Percentiles rank a stretch among this genome's conserved stretches.
These are phyloP conservation scores for Acestrorhynchus altus DNA, from an alignment of 2,797 vertebrate species.

Conservation along the genomic window DNA sequence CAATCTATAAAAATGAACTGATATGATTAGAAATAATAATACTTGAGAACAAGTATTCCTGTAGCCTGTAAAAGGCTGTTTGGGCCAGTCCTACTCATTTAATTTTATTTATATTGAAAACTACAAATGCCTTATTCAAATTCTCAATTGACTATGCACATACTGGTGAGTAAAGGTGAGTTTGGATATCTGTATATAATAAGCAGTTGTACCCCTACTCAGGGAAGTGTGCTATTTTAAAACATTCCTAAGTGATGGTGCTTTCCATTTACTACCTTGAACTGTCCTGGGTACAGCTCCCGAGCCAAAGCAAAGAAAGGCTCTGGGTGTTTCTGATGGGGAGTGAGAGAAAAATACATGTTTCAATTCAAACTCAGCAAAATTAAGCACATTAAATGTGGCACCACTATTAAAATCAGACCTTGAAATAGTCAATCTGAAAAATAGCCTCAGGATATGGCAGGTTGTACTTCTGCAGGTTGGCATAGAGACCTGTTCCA, in stretches of 20 bases:
- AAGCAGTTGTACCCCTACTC: too few species aligned
- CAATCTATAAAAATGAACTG: too few species aligned
- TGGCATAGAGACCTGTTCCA: conserved; percentile 87
- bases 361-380: not conserved
- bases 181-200: not conserved
- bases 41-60: too few species aligned
- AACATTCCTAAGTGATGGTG: not conserved
- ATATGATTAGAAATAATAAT: too few species aligned
- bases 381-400: not conserved
- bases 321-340: conserved; percentile 88
- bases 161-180: too few species aligned
- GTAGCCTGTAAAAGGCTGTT: too few species aligned
- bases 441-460: conserved; percentile 94
- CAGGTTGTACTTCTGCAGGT: conserved; percentile 87
- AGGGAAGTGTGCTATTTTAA: too few species aligned
- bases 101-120: too few species aligned
- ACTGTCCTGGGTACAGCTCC: conserved; percentile 93
- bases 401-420: conserved; percentile 49
- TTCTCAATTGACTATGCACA: too few species aligned
- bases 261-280: conserved; percentile 81
- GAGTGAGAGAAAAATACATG: not conserved
- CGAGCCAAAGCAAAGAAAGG: conserved; percentile 90
- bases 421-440: conserved; percentile 92
- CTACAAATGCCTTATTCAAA: too few species aligned
- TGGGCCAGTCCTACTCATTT: too few species aligned